A percentile compares a stretch with the other conserved stretches of the same genome.
Evolutionary conservation across 2,113 vertebrate species (phyloP).

Genomic region (Xerus inauris): DNA sequence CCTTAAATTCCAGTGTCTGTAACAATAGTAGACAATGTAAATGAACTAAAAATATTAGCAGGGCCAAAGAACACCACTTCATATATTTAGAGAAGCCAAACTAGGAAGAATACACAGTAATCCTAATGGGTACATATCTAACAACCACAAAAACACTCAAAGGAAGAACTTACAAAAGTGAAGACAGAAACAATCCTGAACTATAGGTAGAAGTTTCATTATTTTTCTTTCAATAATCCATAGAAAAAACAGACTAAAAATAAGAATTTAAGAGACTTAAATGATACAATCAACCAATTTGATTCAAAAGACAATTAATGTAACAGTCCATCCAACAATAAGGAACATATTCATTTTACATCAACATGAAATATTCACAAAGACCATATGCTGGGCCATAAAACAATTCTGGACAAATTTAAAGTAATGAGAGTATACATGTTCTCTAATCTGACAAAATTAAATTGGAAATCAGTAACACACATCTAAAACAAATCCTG

Average conservation of each 20-base stretch:
- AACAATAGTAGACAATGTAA: not conserved
- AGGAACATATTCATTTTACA: not conserved
- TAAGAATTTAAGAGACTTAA: not conserved
- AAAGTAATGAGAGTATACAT: not conserved
- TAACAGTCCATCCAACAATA: not conserved
- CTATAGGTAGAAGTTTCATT: not conserved
- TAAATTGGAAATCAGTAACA: constrained; percentile 4
- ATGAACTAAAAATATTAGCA: constrained; percentile 13
- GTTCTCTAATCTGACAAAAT: not conserved
- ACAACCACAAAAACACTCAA: not conserved
- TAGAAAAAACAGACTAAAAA: not conserved
- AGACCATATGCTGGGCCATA: not conserved
- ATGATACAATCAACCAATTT: not conserved
- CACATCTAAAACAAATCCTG: not conserved
- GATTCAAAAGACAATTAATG: not conserved
- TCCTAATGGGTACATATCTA: not conserved
- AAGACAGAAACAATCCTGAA: constrained; percentile 11
- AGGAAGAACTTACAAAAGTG: not conserved
- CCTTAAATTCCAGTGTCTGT: not conserved
- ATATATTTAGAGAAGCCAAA: constrained; percentile 31
- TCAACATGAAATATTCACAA: not conserved
- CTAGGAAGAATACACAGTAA: not conserved
- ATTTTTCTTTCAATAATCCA: not conserved
- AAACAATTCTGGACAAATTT: constrained; percentile 16
- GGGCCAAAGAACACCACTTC: not conserved